These are phyloP conservation scores for Sinocyclocheilus anophthalmus DNA, from an alignment of 2,113 vertebrate species.

Conservation along the genomic window DNA sequence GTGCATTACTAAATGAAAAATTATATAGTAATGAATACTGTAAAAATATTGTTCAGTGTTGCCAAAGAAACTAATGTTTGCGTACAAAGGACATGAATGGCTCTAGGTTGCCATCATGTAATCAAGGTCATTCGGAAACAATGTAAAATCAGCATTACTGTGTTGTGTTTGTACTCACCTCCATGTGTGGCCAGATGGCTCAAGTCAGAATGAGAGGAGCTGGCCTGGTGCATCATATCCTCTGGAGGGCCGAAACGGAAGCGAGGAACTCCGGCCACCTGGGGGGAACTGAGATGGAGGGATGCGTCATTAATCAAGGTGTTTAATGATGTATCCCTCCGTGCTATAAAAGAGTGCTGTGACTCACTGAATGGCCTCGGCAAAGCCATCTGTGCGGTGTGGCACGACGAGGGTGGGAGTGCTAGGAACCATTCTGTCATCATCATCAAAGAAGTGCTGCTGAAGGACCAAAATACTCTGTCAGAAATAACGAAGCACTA, in stretches of 20 bases:
- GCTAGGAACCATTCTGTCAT: constrained; percentile 97
- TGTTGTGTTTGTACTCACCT: constrained; percentile 72
- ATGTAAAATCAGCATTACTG: neutral
- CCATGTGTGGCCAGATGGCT: constrained; percentile 97
- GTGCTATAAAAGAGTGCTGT: neutral
- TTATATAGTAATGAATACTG: neutral
- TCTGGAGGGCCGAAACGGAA: constrained; percentile 97
- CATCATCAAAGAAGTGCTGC: constrained; percentile 98
- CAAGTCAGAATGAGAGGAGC: constrained; percentile 93
- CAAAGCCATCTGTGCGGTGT: constrained; percentile 96
- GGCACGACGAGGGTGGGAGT: constrained; percentile 96
- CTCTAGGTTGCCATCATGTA: neutral
- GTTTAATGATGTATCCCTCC: neutral
- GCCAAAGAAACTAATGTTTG: neutral
- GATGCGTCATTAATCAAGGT: neutral
- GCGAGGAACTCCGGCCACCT: constrained; percentile 92
- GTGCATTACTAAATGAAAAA: neutral
- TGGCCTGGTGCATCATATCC: constrained; percentile 87
- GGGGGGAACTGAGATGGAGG: constrained; percentile 85
- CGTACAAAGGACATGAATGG: neutral
- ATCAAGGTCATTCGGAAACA: neutral
- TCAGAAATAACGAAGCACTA: neutral
- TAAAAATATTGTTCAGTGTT: neutral
- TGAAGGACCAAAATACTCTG: constrained; percentile 64
- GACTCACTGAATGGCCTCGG: constrained; percentile 97